Base-by-base conservation (phyloP, 2,888 invertebrate genomes). In the Steinernema carpocapsae region DNA sequence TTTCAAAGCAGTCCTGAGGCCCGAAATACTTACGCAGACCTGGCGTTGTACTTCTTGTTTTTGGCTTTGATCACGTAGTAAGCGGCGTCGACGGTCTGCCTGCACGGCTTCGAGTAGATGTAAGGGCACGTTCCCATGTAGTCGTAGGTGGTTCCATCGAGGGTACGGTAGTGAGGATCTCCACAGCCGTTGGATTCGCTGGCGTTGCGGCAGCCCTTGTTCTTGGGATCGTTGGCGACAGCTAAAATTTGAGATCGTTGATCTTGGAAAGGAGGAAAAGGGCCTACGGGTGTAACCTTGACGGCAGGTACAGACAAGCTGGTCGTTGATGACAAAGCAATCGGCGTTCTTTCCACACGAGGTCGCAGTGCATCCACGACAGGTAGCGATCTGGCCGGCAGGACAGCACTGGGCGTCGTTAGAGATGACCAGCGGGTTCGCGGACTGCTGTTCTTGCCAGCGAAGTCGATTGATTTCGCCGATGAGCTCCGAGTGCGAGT, bases 41-140 rank as follows among this genome's bases (percentile, higher is more conserved):
- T 51, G 12, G 51, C 12, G 51, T 51, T 51, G 51, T 51, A 51
- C 51, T n/a, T n/a, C 51, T 51, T 51, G 51, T 51, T 51, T 19
- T 51, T 51, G 51, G 51, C 51, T 19, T 51, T 51, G 51, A 51
- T 19, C 12, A 51, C 51, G 19, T 51, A 51, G 51, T 51, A 51
- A 6, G 51, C 12, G n/a, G 14, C 6, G 51, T 19, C n/a, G 51
- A 6, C 19, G 19, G 51, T n/a, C 12, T 10, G 12, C 51, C n/a
- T 10, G 51, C 51, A 51, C 7, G 51, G 51, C 51, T 51, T 10
- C 14, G 51, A 51, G 19, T n/a, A 51, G 51, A 51, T n/a, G 51
- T 51, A 19, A 10, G 51, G 51, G n/a, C 51, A 51, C 12, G 51
- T 51, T n/a, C 51, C 51, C 14, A n/a, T 10, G 51, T 51, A 51